These are phyloP conservation scores for Paedocypris micromegethes DNA, from an alignment of 2,797 vertebrate species.

Conservation along the genomic window DNA sequence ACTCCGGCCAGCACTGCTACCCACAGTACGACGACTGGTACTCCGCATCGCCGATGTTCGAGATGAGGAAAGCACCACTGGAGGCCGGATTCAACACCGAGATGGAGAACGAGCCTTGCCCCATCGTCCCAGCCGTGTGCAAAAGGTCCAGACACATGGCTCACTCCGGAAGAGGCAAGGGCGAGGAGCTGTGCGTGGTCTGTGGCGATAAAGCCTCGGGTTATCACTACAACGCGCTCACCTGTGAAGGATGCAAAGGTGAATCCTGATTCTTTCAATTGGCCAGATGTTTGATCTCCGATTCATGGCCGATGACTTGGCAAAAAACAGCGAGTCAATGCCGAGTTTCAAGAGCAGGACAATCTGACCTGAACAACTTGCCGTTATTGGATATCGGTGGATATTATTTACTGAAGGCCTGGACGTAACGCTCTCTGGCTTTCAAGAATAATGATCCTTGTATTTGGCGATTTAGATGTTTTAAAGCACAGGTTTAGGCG, in stretches of 20 bases:
- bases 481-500: no score
- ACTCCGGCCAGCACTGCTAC: constrained; percentile 84
- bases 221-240: constrained; percentile 97
- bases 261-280: constrained; percentile 11
- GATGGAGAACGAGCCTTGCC: constrained; percentile 64
- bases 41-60: constrained; percentile 76
- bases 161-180: constrained; percentile 78
- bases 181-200: constrained; percentile 92
- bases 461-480: no score
- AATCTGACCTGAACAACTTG: no score
- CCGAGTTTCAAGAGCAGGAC: no score
- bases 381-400: no score
- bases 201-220: constrained; percentile 97
- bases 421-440: no score
- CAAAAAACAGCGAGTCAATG: no score
- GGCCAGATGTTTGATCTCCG: neutral
- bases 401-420: no score
- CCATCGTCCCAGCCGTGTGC: constrained; percentile 62
- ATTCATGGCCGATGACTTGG: no score
- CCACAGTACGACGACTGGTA: constrained; percentile 92
- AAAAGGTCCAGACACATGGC: constrained; percentile 78
- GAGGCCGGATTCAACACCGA: constrained; percentile 77
- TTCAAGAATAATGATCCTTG: no score
- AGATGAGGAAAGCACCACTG: constrained; percentile 80
- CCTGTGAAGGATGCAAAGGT: constrained; percentile 99